Evolutionary conservation across 1,140 invertebrate species (phyloP), one percentile per base, ranked within the genome.

Genomic region (Nephila pilipes): DNA sequence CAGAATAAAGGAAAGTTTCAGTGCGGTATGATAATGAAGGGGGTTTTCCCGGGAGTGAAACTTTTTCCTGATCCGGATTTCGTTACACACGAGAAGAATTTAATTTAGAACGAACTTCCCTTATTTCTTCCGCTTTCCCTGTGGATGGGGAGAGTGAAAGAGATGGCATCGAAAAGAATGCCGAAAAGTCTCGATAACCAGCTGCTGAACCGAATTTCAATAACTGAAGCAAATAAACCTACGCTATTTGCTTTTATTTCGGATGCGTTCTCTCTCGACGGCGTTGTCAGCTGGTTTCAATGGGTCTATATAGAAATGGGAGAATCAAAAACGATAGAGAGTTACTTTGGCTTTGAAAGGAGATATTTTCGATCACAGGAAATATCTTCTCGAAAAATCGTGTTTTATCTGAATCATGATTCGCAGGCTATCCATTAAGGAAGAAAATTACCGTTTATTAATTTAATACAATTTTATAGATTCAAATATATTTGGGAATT

Each of bases 21-120:
- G 54, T 75, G 81, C 55, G 32, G n/a, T 60, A 60, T 87, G 85
- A 54, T 60, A 87, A 87, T 87, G 85, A 60, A 54, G 25, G 55
- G n/a, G 85, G 57, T 60, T 87, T 87, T 60, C 22, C 58, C 85
- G 0, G 25, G 32, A 38, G 46, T 22, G 32, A 60, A 87, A 87
- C 32, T 36, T 54, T 85, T 54, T 32, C 57, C 46, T 12, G 58
- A 87, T 87, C 85, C 85, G 25, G 58, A 87, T 87, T 87, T 87
- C 58, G 85, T 60, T 87, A 87, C 85, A 87, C 85, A 32, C 55
- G 55, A 36, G 85, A 87, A 22, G 85, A 87, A 87, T 87, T 87
- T 87, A 87, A 87, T 87, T 87, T 87, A 81, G 85, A 60, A 32
- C 58, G 20, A 54, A 14, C 57, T 87, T 10, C 32, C 54, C 54